A percentile compares a stretch with the other conserved stretches of the same genome.
Conservation (phyloP, 2,888 invertebrate species). For the Tortricodes alternella region DNA sequence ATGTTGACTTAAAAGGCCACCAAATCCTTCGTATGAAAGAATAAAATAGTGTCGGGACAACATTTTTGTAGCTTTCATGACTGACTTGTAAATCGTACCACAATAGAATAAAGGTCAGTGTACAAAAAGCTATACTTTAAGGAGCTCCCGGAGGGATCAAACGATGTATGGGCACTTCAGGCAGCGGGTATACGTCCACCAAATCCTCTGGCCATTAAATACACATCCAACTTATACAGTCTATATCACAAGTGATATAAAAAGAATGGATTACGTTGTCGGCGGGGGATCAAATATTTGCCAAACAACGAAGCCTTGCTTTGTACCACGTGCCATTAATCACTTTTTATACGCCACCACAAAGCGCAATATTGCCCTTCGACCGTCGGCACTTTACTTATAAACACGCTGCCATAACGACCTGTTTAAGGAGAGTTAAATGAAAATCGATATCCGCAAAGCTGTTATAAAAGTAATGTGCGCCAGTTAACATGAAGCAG, state of each 20-base stretch:
- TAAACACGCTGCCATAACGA: constrained; percentile 74
- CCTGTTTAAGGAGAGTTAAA: constrained; percentile 73
- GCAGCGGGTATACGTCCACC: not conserved
- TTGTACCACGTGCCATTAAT: constrained; percentile 75
- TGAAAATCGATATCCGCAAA: constrained; percentile 69
- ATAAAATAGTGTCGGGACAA: not conserved
- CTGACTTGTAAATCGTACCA: not conserved
- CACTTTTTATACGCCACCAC: constrained; percentile 71
- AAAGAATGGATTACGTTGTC: constrained; percentile 64
- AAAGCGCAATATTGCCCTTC: constrained; percentile 76
- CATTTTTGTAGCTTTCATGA: not conserved
- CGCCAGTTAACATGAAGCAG: constrained; percentile 16
- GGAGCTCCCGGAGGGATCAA: not conserved
- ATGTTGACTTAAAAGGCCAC: no score
- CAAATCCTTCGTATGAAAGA: not conserved
- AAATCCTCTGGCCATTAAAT: constrained; percentile 21
- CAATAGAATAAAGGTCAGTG: constrained; percentile 1
- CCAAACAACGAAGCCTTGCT: constrained; percentile 73
- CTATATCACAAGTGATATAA: constrained; percentile 51
- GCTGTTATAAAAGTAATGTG: constrained; percentile 35
- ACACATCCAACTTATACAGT: constrained; percentile 21
- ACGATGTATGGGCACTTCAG: not conserved
- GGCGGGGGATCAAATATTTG: constrained; percentile 73
- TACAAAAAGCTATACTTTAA: not conserved
- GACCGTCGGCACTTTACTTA: constrained; percentile 59